phyloP scores from a whole-genome alignment of 1,140 invertebrate species.

The Trachymyrmex septentrionalis region DNA sequence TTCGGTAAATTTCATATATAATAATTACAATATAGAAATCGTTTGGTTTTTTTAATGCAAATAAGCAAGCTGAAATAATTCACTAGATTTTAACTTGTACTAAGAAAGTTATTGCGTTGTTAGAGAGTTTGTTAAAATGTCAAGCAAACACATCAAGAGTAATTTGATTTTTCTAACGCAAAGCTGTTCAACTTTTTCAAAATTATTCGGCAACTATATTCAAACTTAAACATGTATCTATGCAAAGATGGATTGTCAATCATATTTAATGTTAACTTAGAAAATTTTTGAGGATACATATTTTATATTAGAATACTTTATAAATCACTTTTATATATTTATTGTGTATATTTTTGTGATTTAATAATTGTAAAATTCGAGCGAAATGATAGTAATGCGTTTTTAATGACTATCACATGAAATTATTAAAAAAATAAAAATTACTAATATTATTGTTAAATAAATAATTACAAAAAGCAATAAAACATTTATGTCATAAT shows the following conservation, averaged over 20 bases:
- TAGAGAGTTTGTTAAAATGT: conserved; percentile 28
- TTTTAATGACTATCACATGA: background rate
- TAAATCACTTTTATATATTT: background rate
- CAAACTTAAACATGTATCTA: conserved; percentile 27
- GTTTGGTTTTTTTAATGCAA: background rate
- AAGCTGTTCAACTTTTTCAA: conserved; percentile 26
- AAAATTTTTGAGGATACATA: background rate
- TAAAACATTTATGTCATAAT: background rate
- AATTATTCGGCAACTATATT: conserved; percentile 23
- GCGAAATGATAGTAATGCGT: background rate
- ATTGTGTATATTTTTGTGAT: background rate
- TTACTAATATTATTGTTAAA: background rate
- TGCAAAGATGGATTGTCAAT: background rate
- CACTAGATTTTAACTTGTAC: conserved; percentile 17
- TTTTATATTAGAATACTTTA: conserved; percentile 23
- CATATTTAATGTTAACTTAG: background rate
- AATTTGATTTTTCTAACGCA: background rate
- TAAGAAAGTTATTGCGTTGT: conserved; percentile 4
- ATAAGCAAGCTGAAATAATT: background rate
- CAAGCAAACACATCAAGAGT: conserved; percentile 33
- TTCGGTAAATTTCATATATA: background rate
- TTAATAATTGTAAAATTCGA: conserved; percentile 1
- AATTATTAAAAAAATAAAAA: background rate
- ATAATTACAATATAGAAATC: background rate
- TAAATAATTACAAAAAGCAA: background rate